Evolutionary conservation across 2,888 invertebrate genomes (phyloP), one percentile per base, ranked within the genome.

Genomic region (Actias luna): DNA sequence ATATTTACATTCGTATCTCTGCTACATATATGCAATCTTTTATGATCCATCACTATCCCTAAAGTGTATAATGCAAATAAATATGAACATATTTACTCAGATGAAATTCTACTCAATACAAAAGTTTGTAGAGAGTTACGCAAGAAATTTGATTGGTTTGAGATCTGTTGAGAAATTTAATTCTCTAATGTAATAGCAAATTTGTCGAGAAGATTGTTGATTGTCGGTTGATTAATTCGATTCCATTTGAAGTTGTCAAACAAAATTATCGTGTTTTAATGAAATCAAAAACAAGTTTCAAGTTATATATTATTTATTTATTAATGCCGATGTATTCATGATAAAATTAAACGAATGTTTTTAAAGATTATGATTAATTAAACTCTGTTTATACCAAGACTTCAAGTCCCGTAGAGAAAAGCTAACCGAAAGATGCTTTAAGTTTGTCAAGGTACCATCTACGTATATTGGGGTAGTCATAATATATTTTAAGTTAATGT

Each of bases 171-270:
- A 52, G 33, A 59, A 29, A 65, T 64, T 59, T 65, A 68, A 64
- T 73, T 71, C 69, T 64, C 59, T 64, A 73, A 73, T 71, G 72
- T 72, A 75, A 69, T 69, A 71, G 68, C 63, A 68, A 68, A 68
- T 72, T 74, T 69, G 66, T 67, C 70, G 66, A 64, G 72, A 74
- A 69, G 74, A 71, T 59, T 59, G 63, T 66, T 73, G 74, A 73
- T 75, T 75, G 78, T 74, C 71, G 60, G 64, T 73, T 76, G 75
- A 79, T 80, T 78, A 74, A 68, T 73, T 74, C 70, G 70, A 66
- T 66, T 63, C 67, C 60, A 67, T 73, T 75, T 68, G 65, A 71
- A 71, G 72, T 76, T 70, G 68, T 71, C 70, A 69, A 73, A 73
- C 69, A 70, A 71, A 68, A n/a, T n/a, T 67, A 69, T 65, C 70